Conservation (phyloP, 2,888 invertebrate genomes). For the Acanthosepion esculentum region DNA sequence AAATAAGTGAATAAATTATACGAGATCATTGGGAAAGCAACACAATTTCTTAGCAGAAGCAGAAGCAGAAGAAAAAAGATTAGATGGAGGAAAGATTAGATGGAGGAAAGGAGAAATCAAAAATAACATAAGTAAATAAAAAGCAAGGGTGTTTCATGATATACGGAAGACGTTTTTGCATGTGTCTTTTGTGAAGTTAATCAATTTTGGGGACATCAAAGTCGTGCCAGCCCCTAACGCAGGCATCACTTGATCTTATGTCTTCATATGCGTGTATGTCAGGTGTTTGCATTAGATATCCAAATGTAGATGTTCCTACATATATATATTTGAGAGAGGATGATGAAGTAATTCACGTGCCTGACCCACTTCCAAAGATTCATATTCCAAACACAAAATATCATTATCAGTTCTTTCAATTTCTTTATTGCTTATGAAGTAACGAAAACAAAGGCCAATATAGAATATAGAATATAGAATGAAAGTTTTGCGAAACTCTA, state of each 20-base stretch:
- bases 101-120: neutral
- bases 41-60: too few species aligned
- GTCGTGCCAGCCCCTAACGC: neutral
- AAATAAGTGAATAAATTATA: neutral
- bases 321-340: neutral
- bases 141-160: neutral
- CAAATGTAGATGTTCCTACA: neutral
- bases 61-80: neutral
- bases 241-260: neutral
- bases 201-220: neutral
- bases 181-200: neutral
- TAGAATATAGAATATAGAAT: rapidly evolving
- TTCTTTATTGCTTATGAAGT: too few species aligned
- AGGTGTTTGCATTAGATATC: neutral
- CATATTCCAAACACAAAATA: too few species aligned
- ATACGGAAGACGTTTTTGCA: neutral
- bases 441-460: too few species aligned
- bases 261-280: neutral
- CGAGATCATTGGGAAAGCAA: too few species aligned
- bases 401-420: too few species aligned
- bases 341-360: too few species aligned
- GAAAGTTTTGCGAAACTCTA: too few species aligned
- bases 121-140: neutral
- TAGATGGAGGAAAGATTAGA: neutral
- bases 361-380: too few species aligned